Base-by-base conservation (phyloP, 2,797 vertebrate species). In the Alexandromys oeconomus region DNA sequence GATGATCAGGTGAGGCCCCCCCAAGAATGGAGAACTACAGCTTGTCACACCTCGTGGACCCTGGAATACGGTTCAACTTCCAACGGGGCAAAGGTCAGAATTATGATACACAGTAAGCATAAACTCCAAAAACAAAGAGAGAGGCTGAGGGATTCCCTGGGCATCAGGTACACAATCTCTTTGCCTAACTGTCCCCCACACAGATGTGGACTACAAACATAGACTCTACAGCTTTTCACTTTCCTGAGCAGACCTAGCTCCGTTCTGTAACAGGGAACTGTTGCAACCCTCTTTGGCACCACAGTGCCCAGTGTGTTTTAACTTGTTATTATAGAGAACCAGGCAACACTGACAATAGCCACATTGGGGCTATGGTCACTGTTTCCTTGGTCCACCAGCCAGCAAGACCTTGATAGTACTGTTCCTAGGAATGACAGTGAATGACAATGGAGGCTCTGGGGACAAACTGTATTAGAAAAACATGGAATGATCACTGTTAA, bases 311-410 rank as follows among this genome's bases (percentile, higher is more conserved):
- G 12, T 23, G 10, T 0, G 11, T 15, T 31, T 73, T 6, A 12
- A 27, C 25, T 59, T 2, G 1, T 29, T 8, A 63, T 25, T 80
- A 34, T 6, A n/a, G 21, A 46, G n/a, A 0, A 9, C 40, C 54
- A 4, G 8, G 59, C 37, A 69, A 9, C 1, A 0, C 21, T n/a
- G 67, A 34, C 9, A 15, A 63, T 3, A 40, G 25, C n/a, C 59
- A 7, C 7, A 29, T 17, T 29, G 3, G 6, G 43, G 43, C 19
- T n/a, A 4, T 1, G 0, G 31, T 31, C 48, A 69, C 34, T 0
- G 3, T 12, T 25, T 1, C 4, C 17, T 54, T 54, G 31, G 13
- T 43, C 21, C 40, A 81, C 37, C 31, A 29, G 15, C 29, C 54
- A 29, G 17, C 0, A 69, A 67, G 71, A 4, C 37, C 48, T 40